Base-by-base conservation (phyloP, 2,888 invertebrate genomes). In the Anthophora plumipes region DNA sequence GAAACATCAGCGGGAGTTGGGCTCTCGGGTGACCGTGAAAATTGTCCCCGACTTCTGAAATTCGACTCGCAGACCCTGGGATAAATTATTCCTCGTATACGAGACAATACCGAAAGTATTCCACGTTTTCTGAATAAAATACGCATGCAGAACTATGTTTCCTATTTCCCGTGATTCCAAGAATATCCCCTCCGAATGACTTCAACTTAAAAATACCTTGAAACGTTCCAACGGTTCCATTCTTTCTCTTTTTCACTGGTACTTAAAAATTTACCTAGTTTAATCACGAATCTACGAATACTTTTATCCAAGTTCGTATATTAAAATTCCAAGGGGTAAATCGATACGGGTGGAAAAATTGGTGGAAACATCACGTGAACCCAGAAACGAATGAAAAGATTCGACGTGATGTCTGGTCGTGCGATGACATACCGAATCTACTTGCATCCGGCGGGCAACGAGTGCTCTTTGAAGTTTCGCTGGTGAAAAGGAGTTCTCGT, bases 381-480 rank as follows among this genome's bases (percentile, higher is more conserved):
- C 9, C 46, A 4, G 20, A n/a, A n/a, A n/a, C 7, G 39, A 22
- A 54, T 71, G 31, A 57, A 64, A 64, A 73, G 57, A 3, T 17
- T 37, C 9, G 50, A 7, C 50, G 37, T 3, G 4, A 43, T 46
- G 20, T 43, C 17, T 60, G 43, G 52, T 12, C 66, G 8, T n/a
- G 25, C 50, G 60, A 54, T 50, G 61, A 61, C 60, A 22, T 67
- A 31, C 60, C 46, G 54, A 41, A 75, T 60, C 64, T 46, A 70
- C 69, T 64, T 64, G 7, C 46, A 39, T 48, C 20, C 12, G 17
- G 0, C 17, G 37, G 43, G 48, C 43, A 39, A 20, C 41, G 25
- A 41, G 48, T 39, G 54, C 59, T 69, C 69, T 79, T 78, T 78
- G 78, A 78, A 77, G 63, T 77, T 63, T 54, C 39, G n/a, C 4